Conservation (phyloP, 92 coral and sea anemone genomes). For the Umimayanthus kanabou region DNA sequence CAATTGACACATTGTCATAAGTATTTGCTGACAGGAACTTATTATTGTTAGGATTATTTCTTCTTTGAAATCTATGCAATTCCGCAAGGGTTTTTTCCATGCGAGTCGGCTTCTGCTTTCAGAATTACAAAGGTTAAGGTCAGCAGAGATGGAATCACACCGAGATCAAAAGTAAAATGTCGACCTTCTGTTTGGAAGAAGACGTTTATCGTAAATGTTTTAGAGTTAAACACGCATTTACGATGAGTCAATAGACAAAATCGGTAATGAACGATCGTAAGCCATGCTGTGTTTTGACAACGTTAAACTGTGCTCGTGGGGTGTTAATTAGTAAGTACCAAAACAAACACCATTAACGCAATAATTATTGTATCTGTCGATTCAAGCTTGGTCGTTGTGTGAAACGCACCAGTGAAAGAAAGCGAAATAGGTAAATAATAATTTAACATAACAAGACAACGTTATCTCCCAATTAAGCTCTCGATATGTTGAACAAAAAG, state of each 20-base stretch:
- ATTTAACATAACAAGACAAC: neutral
- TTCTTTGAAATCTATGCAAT: neutral
- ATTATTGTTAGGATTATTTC: neutral
- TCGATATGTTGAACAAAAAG: no score
- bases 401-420: neutral
- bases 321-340: constrained; percentile 13
- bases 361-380: neutral
- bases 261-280: neutral
- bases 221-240: neutral
- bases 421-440: neutral
- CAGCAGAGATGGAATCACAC: neutral
- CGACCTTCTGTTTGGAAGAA: neutral
- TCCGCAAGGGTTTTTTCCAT: neutral
- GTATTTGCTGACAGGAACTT: neutral
- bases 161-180: constrained; percentile 10
- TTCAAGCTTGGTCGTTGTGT: neutral
- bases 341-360: neutral
- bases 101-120: neutral
- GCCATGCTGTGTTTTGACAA: constrained; percentile 18
- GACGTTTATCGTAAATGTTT: neutral
- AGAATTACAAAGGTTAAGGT: neutral
- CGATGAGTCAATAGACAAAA: neutral
- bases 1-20: neutral
- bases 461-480: neutral
- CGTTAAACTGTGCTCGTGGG: neutral